Evolutionary conservation across 2,888 invertebrate species (phyloP), one percentile per base, ranked within the genome.

Genomic region (Tuberolachnus salignus): DNA sequence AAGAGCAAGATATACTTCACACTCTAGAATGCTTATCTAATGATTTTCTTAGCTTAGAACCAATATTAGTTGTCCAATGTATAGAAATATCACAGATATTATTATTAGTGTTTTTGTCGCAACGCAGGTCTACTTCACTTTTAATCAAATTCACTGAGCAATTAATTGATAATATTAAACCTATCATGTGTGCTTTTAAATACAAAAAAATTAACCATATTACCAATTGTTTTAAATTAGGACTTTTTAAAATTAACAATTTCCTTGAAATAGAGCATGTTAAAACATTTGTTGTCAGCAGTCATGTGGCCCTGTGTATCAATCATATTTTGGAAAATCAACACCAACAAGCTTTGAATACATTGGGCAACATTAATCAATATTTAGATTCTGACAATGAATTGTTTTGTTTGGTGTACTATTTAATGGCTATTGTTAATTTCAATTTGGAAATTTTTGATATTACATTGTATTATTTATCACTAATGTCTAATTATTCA

Each of bases 141-240:
- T 51, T 78, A 26, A 21, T 59, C 2, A 1, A 67, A 16, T 78
- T 78, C 49, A 78, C 66, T 16, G 13, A 4, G 6, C 49, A 59
- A 26, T 34, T 78, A 11, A 26, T 78, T 11, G 16, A 67, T 78
- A 3, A 78, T 49, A 34, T 59, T 19, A 46, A 78, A 49, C 67
- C 55, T 34, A 67, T 78, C 16, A 42, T 14, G 1, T 11, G 19
- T 19, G 57, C 67, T 46, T 69, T 78, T 21, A 59, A 78, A 49
- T 19, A 34, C 16, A 78, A 69, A 51, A 67, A 42, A 16, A 8
- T 14, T 21, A 42, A n/a, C 0, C 14, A 34, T 21, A 34, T 57
- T 78, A 2, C 8, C 16, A 59, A 67, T 34, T 78, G 75, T 69
- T 78, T 78, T 59, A 78, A 78, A 78, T 59, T 78, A 26, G 75